Conservation (phyloP, 2,113 vertebrate genomes). For the Brachionichthys hirsutus region DNA sequence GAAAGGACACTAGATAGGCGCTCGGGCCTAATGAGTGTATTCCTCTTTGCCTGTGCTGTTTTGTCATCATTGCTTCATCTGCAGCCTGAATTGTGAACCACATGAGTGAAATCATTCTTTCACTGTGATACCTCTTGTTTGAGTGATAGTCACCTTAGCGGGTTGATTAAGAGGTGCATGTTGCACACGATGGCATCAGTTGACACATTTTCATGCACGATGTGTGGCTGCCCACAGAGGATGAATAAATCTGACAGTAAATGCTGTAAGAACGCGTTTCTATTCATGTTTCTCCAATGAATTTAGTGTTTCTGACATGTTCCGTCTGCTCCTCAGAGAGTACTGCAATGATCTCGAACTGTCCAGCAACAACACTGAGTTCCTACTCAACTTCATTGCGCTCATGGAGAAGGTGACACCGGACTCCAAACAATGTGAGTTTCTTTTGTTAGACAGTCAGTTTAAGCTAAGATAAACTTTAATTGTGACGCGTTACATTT, state of each 20-base stretch:
- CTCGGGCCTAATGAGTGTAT: constrained; percentile 4
- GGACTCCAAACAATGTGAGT: constrained; percentile 98
- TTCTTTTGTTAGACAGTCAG: not conserved
- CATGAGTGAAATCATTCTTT: constrained; percentile 17
- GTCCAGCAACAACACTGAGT: constrained; percentile 98
- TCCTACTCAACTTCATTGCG: constrained; percentile 97
- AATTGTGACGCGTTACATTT: too few species aligned
- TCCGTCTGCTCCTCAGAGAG: constrained; percentile 83
- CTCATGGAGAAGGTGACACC: constrained; percentile 99
- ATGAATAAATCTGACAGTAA: constrained; percentile 13
- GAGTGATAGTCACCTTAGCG: constrained; percentile 6
- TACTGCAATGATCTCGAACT: constrained; percentile 98
- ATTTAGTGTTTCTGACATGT: constrained; percentile 5
- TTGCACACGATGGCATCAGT: constrained; percentile 19
- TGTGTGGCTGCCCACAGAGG: constrained; percentile 9
- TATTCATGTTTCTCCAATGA: constrained; percentile 13
- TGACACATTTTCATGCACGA: not conserved
- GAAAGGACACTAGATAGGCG: not conserved
- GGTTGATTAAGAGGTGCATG: constrained; percentile 29
- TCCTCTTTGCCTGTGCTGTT: constrained; percentile 43
- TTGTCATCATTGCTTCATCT: constrained; percentile 12
- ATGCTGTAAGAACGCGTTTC: constrained; percentile 9
- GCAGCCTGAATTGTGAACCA: constrained; percentile 16
- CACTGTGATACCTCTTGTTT: constrained; percentile 19
- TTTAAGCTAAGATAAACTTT: too few species aligned